A percentile compares a stretch with the other conserved stretches of the same genome.
phyloP scores from a whole-genome alignment of 2,113 vertebrate species.

The Apodemus sylvaticus region DNA sequence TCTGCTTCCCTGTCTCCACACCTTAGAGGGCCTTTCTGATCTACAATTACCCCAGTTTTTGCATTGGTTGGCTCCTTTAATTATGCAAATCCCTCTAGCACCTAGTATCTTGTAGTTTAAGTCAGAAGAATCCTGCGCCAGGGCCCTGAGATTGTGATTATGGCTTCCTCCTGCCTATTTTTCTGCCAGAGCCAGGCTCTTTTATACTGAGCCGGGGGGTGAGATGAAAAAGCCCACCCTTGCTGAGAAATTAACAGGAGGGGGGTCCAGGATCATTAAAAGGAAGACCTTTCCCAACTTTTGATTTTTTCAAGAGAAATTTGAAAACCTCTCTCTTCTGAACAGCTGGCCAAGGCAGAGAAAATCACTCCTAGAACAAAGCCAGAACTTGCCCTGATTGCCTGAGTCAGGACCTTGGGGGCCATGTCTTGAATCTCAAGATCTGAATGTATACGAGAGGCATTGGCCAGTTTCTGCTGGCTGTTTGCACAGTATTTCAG shows the following conservation, averaged over 20 bases:
- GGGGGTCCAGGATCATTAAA: not conserved
- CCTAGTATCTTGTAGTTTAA: constrained; percentile 20
- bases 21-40: not conserved
- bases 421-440: not conserved
- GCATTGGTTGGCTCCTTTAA: not conserved
- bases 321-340: not conserved
- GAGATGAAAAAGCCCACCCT: constrained; percentile 21
- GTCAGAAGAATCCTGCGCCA: not conserved
- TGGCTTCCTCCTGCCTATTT: constrained; percentile 26
- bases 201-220: fast-evolving
- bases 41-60: not conserved
- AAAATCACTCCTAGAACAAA: not conserved
- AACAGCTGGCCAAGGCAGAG: constrained; percentile 18
- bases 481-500: not conserved
- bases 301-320: constrained; percentile 53
- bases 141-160: not conserved
- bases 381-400: not conserved
- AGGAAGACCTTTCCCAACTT: constrained; percentile 46
- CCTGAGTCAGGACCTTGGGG: not conserved
- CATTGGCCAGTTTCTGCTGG: not conserved
- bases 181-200: not conserved
- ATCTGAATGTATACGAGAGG: not conserved
- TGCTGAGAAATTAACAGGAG: constrained; percentile 2
- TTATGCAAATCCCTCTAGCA: not conserved
- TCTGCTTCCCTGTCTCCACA: not conserved